Evolutionary conservation across 2,113 vertebrate genomes (phyloP).

Genomic region (Myrmophylax atrothorax): DNA sequence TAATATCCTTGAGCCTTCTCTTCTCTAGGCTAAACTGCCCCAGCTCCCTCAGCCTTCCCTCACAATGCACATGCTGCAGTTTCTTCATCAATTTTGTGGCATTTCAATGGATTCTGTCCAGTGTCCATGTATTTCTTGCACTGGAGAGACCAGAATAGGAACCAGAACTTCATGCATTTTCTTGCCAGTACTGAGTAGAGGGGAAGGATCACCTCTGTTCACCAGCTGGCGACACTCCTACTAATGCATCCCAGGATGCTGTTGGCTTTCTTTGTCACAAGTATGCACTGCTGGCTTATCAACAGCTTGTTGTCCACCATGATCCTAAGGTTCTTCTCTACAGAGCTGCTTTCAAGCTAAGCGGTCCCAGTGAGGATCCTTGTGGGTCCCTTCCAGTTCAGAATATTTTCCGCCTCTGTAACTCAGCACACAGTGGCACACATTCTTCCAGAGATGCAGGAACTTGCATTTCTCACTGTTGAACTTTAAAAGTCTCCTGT

Average conservation of each 20-base stretch:
- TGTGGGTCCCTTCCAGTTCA: neutral
- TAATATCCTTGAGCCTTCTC: neutral
- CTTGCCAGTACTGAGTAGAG: neutral
- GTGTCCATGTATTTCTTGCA: neutral
- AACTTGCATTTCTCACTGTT: neutral
- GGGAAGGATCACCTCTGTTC: accelerated
- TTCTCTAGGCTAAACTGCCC: neutral
- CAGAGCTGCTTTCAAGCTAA: neutral
- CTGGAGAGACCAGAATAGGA: neutral
- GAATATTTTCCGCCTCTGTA: neutral
- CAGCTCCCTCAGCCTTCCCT: neutral
- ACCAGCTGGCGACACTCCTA: neutral
- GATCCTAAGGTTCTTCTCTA: neutral
- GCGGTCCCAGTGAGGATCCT: neutral
- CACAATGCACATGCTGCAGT: neutral
- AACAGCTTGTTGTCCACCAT: neutral
- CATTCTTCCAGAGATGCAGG: neutral
- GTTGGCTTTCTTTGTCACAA: neutral
- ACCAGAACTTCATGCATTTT: neutral
- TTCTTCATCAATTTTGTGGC: neutral
- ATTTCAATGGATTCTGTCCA: neutral
- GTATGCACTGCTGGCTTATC: neutral
- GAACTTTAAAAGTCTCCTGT: neutral
- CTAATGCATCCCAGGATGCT: neutral
- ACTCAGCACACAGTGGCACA: too few relatives aligned